Evolutionary conservation across 2,113 vertebrate species (phyloP), one percentile per base, ranked within the genome.

Genomic region (Fregata magnificens): DNA sequence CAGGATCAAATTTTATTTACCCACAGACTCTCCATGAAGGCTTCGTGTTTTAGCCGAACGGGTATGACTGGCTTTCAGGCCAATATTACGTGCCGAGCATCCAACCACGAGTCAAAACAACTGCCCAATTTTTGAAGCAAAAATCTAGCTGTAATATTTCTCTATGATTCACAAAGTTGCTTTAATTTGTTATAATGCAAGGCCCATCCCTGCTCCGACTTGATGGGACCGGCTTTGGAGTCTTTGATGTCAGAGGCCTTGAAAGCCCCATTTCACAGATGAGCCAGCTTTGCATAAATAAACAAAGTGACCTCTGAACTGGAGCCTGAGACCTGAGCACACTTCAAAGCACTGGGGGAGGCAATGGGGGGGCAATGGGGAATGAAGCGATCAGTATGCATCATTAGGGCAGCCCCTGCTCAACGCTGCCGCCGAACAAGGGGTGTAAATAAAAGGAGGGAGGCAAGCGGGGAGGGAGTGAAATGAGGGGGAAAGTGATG

Each of bases 251-350:
- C 90, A 87, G 91, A 82, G 91, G 95, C 94, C 97, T 95, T 96
- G 93, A 97, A 98, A 98, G 95, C 58, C 97, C 97, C 93, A 95
- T 98, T 98, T 97, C 97, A 97, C 97, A 98, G 98, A 97, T 96
- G 97, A 98, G 95, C 96, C 98, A 97, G 97, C 96, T 98, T 98
- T 98, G 98, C 98, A 98, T 98, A 98, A 98, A 98, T 98, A 98
- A 98, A 98, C 97, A 97, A 93, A 92, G 96, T 92, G 97, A 98
- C 98, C 98, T 97, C 96, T 98, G 98, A 98, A 97, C 98, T 95
- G 79, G 70, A 98, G 97, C 93, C 96, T 94, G 96, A 98, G 97
- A 98, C 96, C 95, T 97, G 96, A 97, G 97, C 96, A 86, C 94
- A 97, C 98, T 98, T 98, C 97, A 98, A 98, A 98, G 98, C 72